Evolutionary conservation across 1,140 invertebrate genomes (phyloP), one percentile per base, ranked within the genome.

Genomic region (Listronotus bonariensis): DNA sequence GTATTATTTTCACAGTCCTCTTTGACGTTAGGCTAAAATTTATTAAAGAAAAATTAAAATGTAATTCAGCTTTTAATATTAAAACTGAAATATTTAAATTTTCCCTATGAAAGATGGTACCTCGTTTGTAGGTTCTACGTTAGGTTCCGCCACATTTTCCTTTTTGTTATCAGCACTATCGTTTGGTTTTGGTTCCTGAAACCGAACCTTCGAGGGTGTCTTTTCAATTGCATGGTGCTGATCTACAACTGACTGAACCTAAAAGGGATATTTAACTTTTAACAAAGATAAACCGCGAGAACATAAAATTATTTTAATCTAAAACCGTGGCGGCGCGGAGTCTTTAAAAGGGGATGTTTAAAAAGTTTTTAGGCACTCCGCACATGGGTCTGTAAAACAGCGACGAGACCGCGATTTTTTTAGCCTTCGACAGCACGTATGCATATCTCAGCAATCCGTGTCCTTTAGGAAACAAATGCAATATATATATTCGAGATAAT

Each of bases 191-290:
- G 89, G 89, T 75, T 93, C 92, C 72, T 92, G 88, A 82, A 95
- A 95, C 54, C 92, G 86, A 38, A 95, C 92, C 82, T 93, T 95
- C 43, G 89, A 91, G 5, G 89, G 85, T 31, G 88, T 86, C 81
- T 90, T 90, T 43, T 87, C 86, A 70, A 88, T 87, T 48, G 87
- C 86, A 78, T 93, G 91, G 77, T 95, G 91, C 74, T 93, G 90
- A 79, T 97, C 93, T 36, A 96, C 89, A 70, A 96, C 95, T 18
- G 91, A 88, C 85, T 96, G 93, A 31, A 95, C 92, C 92, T 95
- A 74, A 58, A 75, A 63, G 31, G 20, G 0, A 26, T 26, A 5
- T 26, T 26, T 26, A 5, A 26, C 20, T 1, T 26, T 26, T 1
- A 26, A 5, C 20, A 26, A 1, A 26, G 20, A 26, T 26, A 26